Evolutionary conservation across 2,888 invertebrate species (phyloP).

Genomic region (Parnassius orleans): DNA sequence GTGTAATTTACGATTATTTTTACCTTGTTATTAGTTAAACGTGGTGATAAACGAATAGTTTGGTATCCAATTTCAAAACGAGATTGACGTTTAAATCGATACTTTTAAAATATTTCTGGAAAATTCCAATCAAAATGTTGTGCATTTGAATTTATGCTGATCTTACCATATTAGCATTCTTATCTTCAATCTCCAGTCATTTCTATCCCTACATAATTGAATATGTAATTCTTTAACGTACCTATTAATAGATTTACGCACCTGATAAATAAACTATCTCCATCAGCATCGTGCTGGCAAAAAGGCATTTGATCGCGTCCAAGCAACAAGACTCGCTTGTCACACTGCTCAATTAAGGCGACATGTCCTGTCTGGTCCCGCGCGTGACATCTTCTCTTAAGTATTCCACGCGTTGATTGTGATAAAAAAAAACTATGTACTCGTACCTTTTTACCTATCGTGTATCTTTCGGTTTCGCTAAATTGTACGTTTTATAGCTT

Average conservation of each 20-base stretch:
- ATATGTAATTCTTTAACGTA: constrained; percentile 11
- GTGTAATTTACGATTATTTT: no score
- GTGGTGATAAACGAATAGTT: no score
- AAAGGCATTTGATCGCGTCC: constrained; percentile 2
- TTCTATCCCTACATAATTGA: constrained; percentile 2
- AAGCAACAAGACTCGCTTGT: constrained; percentile 4
- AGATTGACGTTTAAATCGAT: no score
- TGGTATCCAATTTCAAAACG: no score
- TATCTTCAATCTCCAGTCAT: constrained; percentile 7
- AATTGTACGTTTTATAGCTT: no score
- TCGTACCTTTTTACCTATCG: neutral
- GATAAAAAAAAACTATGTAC: neutral
- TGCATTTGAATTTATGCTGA: no score
- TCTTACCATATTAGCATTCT: neutral
- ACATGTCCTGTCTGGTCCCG: constrained; percentile 12
- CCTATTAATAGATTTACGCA: constrained; percentile 7
- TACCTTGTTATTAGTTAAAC: no score
- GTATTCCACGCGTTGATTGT: neutral
- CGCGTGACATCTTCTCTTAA: constrained; percentile 8
- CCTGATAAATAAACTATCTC: neutral
- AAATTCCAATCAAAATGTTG: no score
- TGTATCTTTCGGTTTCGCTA: neutral
- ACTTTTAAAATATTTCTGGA: no score
- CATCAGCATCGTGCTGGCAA: constrained; percentile 6
- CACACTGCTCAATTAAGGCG: constrained; percentile 20